phyloP scores from a whole-genome alignment of 2,113 vertebrate species.

The Andinoacara biseriatus region DNA sequence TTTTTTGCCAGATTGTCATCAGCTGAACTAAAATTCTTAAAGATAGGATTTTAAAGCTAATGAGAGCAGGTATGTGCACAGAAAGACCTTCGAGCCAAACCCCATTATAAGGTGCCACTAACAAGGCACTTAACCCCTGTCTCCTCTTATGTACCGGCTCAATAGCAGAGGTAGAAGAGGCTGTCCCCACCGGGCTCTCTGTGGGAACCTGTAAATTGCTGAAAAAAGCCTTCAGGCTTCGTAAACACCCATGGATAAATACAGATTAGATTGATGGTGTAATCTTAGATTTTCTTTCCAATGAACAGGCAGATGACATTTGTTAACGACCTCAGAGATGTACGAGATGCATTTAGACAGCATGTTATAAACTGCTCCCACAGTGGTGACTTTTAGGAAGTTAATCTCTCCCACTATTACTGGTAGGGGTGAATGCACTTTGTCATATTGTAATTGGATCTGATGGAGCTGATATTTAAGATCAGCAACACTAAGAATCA shows the following conservation, averaged over 20 bases:
- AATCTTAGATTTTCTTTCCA: slow-evolving; percentile 10
- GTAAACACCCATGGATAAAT: background rate
- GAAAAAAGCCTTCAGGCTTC: background rate
- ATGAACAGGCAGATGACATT: slow-evolving; percentile 44
- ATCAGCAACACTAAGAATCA: background rate
- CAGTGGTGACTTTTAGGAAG: slow-evolving; percentile 27
- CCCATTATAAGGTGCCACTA: slow-evolving; percentile 1
- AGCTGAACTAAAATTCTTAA: background rate
- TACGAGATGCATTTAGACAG: slow-evolving; percentile 14
- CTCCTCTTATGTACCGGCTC: background rate
- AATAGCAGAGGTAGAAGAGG: background rate
- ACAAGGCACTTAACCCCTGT: background rate
- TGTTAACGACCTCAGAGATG: slow-evolving; percentile 21
- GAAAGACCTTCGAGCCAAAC: background rate
- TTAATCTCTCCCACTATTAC: slow-evolving; percentile 28
- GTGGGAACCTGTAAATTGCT: background rate
- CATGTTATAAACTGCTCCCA: slow-evolving; percentile 20
- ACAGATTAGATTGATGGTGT: slow-evolving; percentile 6
- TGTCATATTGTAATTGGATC: slow-evolving; percentile 28
- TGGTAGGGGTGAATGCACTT: slow-evolving; percentile 6
- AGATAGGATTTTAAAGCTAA: background rate
- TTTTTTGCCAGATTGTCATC: background rate
- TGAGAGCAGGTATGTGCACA: background rate
- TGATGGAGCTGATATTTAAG: slow-evolving; percentile 42
- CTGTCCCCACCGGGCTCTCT: background rate